Conservation (phyloP, 1,140 invertebrate species). For the Ceratina japonica region DNA sequence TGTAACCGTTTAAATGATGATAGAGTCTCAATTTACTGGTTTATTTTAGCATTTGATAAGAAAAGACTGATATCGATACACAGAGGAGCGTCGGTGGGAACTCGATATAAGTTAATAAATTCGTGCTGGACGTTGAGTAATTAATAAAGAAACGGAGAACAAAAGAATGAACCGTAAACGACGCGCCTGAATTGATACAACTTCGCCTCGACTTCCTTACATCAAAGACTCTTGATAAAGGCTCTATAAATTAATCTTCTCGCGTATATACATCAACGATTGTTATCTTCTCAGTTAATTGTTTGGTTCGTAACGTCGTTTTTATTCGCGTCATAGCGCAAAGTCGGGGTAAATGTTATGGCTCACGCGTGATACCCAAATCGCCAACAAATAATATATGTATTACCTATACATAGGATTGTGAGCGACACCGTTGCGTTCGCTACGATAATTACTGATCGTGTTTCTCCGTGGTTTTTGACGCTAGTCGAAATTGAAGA, state of each 20-base stretch:
- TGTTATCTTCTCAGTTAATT: constrained; percentile 57
- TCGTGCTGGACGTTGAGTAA: neutral
- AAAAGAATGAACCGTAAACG: neutral
- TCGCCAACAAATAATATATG: no score
- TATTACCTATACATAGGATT: neutral
- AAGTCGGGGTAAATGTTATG: constrained; percentile 2
- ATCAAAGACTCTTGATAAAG: constrained; percentile 51
- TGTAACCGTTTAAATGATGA: constrained; percentile 9
- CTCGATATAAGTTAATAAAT: neutral
- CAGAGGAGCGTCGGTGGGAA: neutral
- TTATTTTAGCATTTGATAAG: constrained; percentile 36
- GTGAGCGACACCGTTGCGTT: neutral
- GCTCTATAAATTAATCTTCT: constrained; percentile 71
- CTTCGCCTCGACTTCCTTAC: constrained; percentile 11
- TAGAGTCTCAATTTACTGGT: constrained; percentile 16
- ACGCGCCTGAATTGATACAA: no score
- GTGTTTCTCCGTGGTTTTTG: neutral
- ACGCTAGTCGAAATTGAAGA: neutral
- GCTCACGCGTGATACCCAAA: no score
- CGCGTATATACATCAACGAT: constrained; percentile 61
- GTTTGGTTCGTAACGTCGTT: constrained; percentile 56
- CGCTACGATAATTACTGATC: neutral
- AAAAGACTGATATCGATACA: constrained; percentile 20
- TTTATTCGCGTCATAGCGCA: constrained; percentile 57
- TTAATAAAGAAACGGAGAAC: neutral